Evolutionary conservation across 2,113 vertebrate species (phyloP).

Genomic region (Vidua chalybeata): DNA sequence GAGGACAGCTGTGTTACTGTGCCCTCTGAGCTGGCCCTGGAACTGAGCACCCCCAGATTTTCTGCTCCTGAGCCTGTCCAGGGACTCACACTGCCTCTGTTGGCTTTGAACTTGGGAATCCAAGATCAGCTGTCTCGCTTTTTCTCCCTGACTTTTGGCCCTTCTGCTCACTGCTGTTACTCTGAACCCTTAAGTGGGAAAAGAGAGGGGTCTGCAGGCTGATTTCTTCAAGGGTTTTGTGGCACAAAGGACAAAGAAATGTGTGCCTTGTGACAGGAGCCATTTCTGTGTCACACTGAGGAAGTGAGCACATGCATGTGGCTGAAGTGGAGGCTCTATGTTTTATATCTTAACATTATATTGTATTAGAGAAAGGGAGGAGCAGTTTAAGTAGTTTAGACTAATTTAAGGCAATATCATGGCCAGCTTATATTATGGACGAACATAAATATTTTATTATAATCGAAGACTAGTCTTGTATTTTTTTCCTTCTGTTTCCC

Average conservation of each 20-base stretch:
- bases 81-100: background rate
- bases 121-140: accelerated
- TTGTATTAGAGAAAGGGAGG: background rate
- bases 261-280: background rate
- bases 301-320: background rate
- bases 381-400: background rate
- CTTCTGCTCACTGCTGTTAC: background rate
- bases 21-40: background rate
- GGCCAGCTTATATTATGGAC: background rate
- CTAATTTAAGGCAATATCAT: background rate
- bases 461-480: background rate
- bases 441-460: background rate
- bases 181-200: accelerated
- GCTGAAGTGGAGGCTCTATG: background rate
- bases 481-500: background rate
- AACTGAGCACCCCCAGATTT: background rate
- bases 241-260: background rate
- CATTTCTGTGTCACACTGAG: background rate
- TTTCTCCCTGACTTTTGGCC: background rate
- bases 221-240: background rate
- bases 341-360: background rate
- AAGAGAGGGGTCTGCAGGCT: background rate
- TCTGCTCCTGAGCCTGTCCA: background rate
- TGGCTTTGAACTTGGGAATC: background rate
- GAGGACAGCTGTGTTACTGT: background rate